A percentile compares a stretch with the other conserved stretches of the same genome.
These are phyloP conservation scores for Bombylius discolor DNA, from an alignment of 2,888 invertebrate species.

Conservation along the genomic window DNA sequence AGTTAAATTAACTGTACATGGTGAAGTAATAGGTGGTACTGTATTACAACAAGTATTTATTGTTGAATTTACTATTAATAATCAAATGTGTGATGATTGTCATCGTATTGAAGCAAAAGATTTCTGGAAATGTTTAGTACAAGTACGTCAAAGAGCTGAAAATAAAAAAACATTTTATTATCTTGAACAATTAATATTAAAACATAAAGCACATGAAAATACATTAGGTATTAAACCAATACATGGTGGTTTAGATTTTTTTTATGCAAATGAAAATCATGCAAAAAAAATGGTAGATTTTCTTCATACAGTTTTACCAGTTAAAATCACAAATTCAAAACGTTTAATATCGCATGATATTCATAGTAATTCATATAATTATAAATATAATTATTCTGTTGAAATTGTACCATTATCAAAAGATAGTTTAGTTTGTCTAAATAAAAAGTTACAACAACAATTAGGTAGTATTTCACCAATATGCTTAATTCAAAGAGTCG, in stretches of 20 bases:
- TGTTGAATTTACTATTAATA: constrained; percentile 80
- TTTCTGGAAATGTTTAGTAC: constrained; percentile 87
- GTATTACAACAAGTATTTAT: constrained; percentile 89
- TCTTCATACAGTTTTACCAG: constrained; percentile 72
- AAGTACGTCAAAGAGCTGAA: constrained; percentile 74
- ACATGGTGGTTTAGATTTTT: constrained; percentile 89
- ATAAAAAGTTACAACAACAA: constrained; percentile 72
- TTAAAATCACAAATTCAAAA: constrained; percentile 79
- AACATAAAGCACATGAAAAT: constrained; percentile 84
- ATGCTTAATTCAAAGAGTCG: constrained; percentile 78
- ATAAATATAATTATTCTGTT: constrained; percentile 87
- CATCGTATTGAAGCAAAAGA: constrained; percentile 95
- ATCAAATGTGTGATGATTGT: constrained; percentile 96
- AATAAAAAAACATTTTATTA: constrained; percentile 97
- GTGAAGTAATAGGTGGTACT: constrained; percentile 82
- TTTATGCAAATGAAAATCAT: constrained; percentile 73
- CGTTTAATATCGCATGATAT: constrained; percentile 94
- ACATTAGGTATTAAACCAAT: constrained; percentile 79
- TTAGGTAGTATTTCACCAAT: constrained; percentile 79
- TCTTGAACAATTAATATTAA: constrained; percentile 91
- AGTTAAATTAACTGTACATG: constrained; percentile 89
- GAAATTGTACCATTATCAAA: constrained; percentile 95
- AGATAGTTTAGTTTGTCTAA: constrained; percentile 82
- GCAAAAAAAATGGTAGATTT: constrained; percentile 96
- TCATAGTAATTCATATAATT: constrained; percentile 91